Evolutionary conservation across 2,888 invertebrate genomes (phyloP), one percentile per base, ranked within the genome.

Genomic region (Andricus quercusramuli): DNA sequence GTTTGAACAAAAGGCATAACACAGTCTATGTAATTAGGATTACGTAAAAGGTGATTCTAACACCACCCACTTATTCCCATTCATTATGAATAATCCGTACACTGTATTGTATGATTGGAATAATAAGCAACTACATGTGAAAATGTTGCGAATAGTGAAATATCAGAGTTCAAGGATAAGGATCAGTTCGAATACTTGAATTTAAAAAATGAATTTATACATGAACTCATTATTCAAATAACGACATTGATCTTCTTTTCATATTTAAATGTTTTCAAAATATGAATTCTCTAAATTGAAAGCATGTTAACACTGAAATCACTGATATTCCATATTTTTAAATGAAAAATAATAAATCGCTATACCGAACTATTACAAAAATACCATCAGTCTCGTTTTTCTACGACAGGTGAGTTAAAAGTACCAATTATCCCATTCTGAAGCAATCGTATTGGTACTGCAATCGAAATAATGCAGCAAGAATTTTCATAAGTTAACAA

Each of bases 11-110:
- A 22, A 11, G 22, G 59, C 3, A 59, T 22, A 22, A 22, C 11
- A 11, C 11, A 22, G 22, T 13, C 9, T 37, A 11, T 56, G 15
- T 59, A 74, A 74, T 74, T 37, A 74, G 59, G 29, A 56, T 74
- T 51, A 74, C 74, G 56, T 56, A 74, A 74, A 32, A 20, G n/a
- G 25, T 68, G 11, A 11, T 78, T 76, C n/a, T n/a, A 25, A 25
- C 20, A 67, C n/a, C 56, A 37, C 32, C 32, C 32, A 56, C 74
- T 29, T 74, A 56, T 56, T 74, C 13, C 74, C 56, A 74, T 56
- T 56, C 32, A 59, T n/a, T 59, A 74, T 74, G 51, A 17, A 56
- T 51, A 37, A 29, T 70, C 29, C 17, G 74, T 8, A 32, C 25
- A 56, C n/a, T 29, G 51, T n/a, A 74, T 74, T 56, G 51, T 32